Evolutionary conservation across 2,888 invertebrate species (phyloP), one percentile per base, ranked within the genome.

Genomic region (Cosmorhoe ocellata): DNA sequence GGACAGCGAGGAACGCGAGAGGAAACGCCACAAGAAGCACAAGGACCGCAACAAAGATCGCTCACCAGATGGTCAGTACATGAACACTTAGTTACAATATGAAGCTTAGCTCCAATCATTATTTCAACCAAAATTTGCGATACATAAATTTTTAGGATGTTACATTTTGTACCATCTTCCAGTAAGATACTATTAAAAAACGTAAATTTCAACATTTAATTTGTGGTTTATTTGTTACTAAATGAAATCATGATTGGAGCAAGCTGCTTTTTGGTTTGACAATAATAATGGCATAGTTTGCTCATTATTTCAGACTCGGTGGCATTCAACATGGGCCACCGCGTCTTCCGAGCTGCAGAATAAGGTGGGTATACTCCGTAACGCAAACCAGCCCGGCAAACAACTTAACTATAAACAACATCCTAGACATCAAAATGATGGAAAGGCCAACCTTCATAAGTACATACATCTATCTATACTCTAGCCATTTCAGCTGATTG

Each of bases 61-160:
- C 47, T 92, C 92, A 13, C 91, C 91, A 55, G 92, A 92, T 73
- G 92, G 92, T 92, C 80, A 88, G 91, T 87, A 76, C 31, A 40
- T 12, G 1, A 26, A 10, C 52, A 58, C 51, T 65, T 59, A 43
- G 38, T 61, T 63, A 50, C 51, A 46, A 60, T 65, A 57, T 63
- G 64, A 37, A 78, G 81, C 79, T 67, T 58, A 55, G 50, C 59
- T 55, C 71, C 64, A 57, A 63, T 81, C 67, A 78, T 82, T 71
- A 81, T 77, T 76, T 79, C 67, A 51, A 24, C n/a, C 6, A 22
- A 41, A 8, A 18, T 9, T 27, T 32, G 12, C 7, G 18, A n/a
- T n/a, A n/a, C n/a, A n/a, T n/a, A n/a, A n/a, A n/a, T n/a, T n/a
- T n/a, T n/a, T n/a, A n/a, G n/a, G n/a, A n/a, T n/a, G n/a, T n/a